Base-by-base conservation (phyloP, 2,888 invertebrate species). In the Quadroppia sp. region DNA sequence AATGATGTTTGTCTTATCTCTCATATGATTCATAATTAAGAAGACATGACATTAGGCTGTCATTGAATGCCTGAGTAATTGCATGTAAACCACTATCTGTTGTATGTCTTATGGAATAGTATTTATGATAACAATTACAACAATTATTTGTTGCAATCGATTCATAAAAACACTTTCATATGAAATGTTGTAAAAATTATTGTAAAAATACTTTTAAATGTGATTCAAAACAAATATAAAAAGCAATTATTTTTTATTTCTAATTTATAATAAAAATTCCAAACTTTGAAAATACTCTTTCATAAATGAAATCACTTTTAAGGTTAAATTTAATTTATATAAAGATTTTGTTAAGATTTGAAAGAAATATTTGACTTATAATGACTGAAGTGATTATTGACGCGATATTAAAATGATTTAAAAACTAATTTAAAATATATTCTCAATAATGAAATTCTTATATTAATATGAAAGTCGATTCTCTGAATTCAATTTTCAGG, bases 11-110 rank as follows among this genome's bases (percentile, higher is more conserved):
- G 53, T 53, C 53, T 53, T 53, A 53, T 53, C 53, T 25, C 53
- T 25, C 4, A n/a, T 25, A 53, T 53, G 53, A 53, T 25, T 53
- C 53, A 53, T 53, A 53, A 53, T 53, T 53, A 53, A 53, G 53
- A 53, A n/a, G n/a, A n/a, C n/a, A n/a, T 53, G 53, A 53, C 53
- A 53, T 53, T 25, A 53, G 53, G 23, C 53, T 53, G 53, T 53
- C 53, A 53, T 53, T 53, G 53, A 53, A 23, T 4, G 23, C 11
- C n/a, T 13, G 7, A 53, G n/a, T 25, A 53, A 53, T 53, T 53
- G 25, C 53, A 25, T 25, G 23, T 53, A 53, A 53, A 23, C 53
- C 25, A 6, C 11, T 53, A 53, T 53, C 53, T 53, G 53, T 53
- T 53, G 53, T 53, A 11, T 53, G 53, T 53, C 53, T 53, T 53